Evolutionary conservation across 1,140 invertebrate species (phyloP).

Genomic region (Meloidogyne exigua): DNA sequence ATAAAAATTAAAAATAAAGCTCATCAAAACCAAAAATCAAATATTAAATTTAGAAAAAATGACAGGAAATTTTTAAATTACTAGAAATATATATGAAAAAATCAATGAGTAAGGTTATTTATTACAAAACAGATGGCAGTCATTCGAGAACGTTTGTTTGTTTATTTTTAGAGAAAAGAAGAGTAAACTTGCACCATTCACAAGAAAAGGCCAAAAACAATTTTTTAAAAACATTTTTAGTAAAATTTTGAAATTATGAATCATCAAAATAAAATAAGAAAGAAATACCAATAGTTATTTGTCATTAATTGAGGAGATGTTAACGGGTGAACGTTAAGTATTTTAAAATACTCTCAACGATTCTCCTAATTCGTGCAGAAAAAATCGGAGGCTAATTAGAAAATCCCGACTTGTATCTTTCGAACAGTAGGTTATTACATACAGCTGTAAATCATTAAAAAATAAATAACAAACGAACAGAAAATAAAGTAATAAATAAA

Average conservation of each 20-base stretch:
- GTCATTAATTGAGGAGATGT: background rate
- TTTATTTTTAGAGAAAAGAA: background rate
- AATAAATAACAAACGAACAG: no score
- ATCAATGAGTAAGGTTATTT: background rate
- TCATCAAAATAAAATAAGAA: background rate
- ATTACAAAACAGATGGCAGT: background rate
- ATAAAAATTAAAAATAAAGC: background rate
- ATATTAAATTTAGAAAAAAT: background rate
- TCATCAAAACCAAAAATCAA: background rate
- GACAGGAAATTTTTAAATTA: background rate
- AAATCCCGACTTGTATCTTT: no score
- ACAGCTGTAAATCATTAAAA: no score
- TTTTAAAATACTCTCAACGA: no score
- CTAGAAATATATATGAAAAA: background rate
- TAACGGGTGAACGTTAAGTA: no score
- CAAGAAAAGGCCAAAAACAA: background rate
- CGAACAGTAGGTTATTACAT: no score
- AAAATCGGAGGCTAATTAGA: no score
- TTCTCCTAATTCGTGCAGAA: no score
- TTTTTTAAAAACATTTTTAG: background rate
- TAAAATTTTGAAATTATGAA: constrained; percentile 1
- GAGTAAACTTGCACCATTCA: background rate
- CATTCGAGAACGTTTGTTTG: background rate
- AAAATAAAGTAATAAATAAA: no score
- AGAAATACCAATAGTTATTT: background rate